Conservation (phyloP, 2,797 vertebrate species). For the Phataginus tetradactyla region DNA sequence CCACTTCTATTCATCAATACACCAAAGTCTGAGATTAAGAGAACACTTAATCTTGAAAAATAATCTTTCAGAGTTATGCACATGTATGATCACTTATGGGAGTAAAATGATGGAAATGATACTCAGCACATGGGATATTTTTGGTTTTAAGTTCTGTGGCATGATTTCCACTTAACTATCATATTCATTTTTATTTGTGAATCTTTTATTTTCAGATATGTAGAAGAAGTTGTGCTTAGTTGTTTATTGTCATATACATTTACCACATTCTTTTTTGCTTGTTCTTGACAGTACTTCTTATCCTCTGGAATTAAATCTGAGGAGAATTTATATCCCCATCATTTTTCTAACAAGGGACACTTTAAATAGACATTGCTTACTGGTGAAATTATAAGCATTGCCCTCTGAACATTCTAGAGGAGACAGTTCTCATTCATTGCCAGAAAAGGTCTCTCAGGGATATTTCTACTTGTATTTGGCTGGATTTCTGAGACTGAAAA, state of each 20-base stretch:
- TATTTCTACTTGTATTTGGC: not conserved
- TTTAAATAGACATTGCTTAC: slow-evolving; percentile 49
- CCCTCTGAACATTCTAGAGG: not conserved
- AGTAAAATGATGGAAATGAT: not conserved
- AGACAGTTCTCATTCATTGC: not conserved
- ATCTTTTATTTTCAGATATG: not conserved
- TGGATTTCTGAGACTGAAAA: slow-evolving; percentile 3
- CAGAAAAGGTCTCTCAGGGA: slow-evolving; percentile 45
- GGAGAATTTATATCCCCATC: not conserved
- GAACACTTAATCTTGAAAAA: not conserved
- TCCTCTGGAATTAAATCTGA: slow-evolving; percentile 15
- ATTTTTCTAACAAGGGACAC: slow-evolving; percentile 9
- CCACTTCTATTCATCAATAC: not conserved
- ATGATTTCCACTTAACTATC: not conserved
- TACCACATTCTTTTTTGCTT: slow-evolving; percentile 3
- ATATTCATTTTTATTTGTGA: not conserved
- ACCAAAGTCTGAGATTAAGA: not conserved
- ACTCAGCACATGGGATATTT: not conserved
- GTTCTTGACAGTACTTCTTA: not conserved
- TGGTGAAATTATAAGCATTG: not conserved
- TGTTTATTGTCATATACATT: not conserved
- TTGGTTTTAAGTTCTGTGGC: not conserved
- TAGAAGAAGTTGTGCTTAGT: not conserved
- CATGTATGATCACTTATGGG: not conserved
- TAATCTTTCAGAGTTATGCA: not conserved